A percentile compares a stretch with the other conserved stretches of the same genome.
These are phyloP conservation scores for Caenorhabditis remanei DNA, from an alignment of 1,140 invertebrate genomes.

Conservation along the genomic window DNA sequence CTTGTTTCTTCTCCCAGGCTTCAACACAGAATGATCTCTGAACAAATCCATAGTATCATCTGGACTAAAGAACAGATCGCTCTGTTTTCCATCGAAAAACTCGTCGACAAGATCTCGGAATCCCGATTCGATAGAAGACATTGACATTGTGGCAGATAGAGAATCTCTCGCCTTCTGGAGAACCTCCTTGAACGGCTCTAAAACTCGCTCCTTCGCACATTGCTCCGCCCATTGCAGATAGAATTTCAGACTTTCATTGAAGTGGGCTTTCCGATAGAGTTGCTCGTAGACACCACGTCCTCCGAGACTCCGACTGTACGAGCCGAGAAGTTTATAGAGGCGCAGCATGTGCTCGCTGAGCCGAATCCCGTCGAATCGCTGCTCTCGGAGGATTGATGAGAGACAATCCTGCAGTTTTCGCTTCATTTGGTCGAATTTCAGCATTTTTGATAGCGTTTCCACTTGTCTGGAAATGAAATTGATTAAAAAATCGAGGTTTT, in stretches of 20 bases:
- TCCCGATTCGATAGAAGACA: neutral
- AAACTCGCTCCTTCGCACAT: neutral
- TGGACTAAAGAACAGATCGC: neutral
- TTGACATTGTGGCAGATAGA: neutral
- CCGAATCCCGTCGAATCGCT: neutral
- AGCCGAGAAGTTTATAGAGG: neutral
- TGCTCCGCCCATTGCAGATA: slow-evolving; percentile 33
- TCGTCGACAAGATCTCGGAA: slow-evolving; percentile 29
- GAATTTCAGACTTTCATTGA: neutral
- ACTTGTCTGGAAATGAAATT: slow-evolving; percentile 32
- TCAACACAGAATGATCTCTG: neutral
- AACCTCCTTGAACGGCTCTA: neutral
- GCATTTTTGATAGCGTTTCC: slow-evolving; percentile 4
- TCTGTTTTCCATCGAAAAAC: neutral
- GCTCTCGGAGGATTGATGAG: neutral
- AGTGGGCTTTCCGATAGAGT: neutral
- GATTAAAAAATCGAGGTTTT: neutral
- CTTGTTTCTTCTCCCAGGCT: neutral
- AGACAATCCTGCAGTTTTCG: neutral
- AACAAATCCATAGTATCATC: slow-evolving; percentile 28
- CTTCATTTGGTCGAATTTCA: neutral
- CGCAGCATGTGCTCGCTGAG: slow-evolving; percentile 14
- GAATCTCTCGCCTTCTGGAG: neutral
- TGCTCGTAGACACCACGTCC: neutral
- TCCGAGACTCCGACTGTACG: neutral